Base-by-base conservation (phyloP, 2,113 vertebrate species). In the Calyptomena viridis region DNA sequence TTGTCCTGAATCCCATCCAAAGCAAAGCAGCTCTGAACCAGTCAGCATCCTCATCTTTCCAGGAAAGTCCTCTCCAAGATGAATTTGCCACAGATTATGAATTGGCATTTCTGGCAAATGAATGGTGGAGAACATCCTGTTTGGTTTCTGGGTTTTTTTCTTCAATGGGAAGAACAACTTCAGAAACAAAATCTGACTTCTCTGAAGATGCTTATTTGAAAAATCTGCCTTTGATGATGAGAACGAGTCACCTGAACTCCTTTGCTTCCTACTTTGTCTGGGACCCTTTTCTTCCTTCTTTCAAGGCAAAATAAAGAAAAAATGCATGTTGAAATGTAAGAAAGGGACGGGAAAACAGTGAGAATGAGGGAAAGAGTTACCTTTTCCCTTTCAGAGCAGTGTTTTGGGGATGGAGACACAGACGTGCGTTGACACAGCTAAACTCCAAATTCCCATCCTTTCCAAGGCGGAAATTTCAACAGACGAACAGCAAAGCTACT, bases 351-450 rank as follows among this genome's bases (percentile, higher is more conserved):
- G 35, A 28, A 81, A 75, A 56, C 1, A 5, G 24, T 15, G 28
- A 64, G 31, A 58, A 60, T 0, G 21, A 42, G 25, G 44, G 50
- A 31, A 21, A 47, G 81, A 66, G 40, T 71, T 12, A 9, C 6
- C 13, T 86, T 73, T 58, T 15, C 20, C 31, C n/a, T 58, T 15
- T 31, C 35, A 17, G 33, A 56, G 55, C 2, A 33, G 49, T 1
- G 12, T 60, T 90, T 37, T 8, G 42, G 25, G 53, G 66, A 37
- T 3, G 47, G 14, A 11, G 2, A 3, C 13, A 13, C 40, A 40
- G 40, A 13, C 28, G 37, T 8, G 14, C 1, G 0, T 5, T 49
- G 40, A 27, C 58, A 5, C 62, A 52, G 44, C 47, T 7, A 1
- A 91, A 28, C 37, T 60, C n/a, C 49, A 5, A 28, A 27, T 27